Percentiles rank a stretch among this genome's conserved stretches.
Conservation (phyloP, 1,140 invertebrate genomes). For the Nasonia giraulti region DNA sequence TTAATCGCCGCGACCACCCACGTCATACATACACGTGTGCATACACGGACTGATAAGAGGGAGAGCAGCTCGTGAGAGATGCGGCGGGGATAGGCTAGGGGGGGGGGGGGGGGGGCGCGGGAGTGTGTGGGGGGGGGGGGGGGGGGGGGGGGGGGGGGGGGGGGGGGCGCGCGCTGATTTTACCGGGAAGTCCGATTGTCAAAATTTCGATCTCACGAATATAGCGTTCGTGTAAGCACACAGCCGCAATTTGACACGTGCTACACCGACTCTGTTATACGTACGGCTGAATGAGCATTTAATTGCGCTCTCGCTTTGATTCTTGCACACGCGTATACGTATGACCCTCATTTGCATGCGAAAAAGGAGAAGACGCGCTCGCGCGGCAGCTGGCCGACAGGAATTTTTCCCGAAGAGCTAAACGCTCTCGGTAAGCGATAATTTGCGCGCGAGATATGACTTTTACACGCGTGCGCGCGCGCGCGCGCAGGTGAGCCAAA, state of each 20-base stretch:
- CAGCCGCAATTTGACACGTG: neutral
- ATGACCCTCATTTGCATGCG: constrained; percentile 32
- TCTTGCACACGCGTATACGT: neutral
- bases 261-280: neutral
- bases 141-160: too few relatives aligned
- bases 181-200: neutral
- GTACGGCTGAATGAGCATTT: constrained; percentile 26
- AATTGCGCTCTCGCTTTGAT: constrained; percentile 39
- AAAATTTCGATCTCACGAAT: neutral
- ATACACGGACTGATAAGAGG: neutral
- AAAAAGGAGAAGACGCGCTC: constrained; percentile 29
- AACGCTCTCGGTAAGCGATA: too few relatives aligned
- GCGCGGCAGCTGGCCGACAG: constrained; percentile 1
- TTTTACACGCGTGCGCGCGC: too few relatives aligned
- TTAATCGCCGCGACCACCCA: constrained; percentile 70
- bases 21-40: neutral
- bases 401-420: neutral
- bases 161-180: too few relatives aligned
- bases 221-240: too few relatives aligned
- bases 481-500: neutral
- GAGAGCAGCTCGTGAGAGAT: neutral
- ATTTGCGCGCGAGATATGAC: too few relatives aligned
- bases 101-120: too few relatives aligned
- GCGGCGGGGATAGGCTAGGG: too few relatives aligned
- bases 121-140: too few relatives aligned